These are phyloP conservation scores for Ectemnius lituratus DNA, from an alignment of 2,888 invertebrate species.

Conservation along the genomic window DNA sequence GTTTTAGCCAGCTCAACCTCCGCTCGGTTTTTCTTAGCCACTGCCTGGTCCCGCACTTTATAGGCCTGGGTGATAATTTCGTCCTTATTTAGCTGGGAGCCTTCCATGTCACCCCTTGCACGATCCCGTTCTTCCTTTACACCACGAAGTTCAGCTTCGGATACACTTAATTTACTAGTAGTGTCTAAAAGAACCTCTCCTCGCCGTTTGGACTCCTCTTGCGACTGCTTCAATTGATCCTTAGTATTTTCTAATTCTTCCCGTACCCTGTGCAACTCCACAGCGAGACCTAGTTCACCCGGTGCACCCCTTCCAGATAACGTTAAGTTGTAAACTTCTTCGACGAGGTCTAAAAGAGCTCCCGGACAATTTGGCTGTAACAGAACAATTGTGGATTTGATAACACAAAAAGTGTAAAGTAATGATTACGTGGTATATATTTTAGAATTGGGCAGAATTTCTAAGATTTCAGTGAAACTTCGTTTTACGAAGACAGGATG, in stretches of 20 bases:
- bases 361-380: slow-evolving; percentile 78
- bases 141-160: slow-evolving; percentile 89
- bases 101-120: slow-evolving; percentile 87
- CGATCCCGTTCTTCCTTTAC: slow-evolving; percentile 91
- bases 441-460: no score
- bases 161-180: slow-evolving; percentile 87
- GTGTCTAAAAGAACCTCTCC: slow-evolving; percentile 89
- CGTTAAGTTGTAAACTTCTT: slow-evolving; percentile 85
- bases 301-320: slow-evolving; percentile 71
- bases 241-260: slow-evolving; percentile 89
- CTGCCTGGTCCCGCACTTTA: slow-evolving; percentile 91
- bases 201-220: slow-evolving; percentile 89
- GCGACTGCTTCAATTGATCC: slow-evolving; percentile 86
- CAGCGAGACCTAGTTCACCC: slow-evolving; percentile 81
- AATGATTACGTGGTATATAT: no score
- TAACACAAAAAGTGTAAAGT: no score
- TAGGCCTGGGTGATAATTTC: slow-evolving; percentile 90
- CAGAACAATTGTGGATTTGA: not conserved
- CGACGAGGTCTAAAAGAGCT: slow-evolving; percentile 85
- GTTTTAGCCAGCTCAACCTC: slow-evolving; percentile 93
- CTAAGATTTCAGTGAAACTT: not conserved
- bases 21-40: slow-evolving; percentile 84
- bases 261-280: slow-evolving; percentile 86
- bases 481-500: not conserved
- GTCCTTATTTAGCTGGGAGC: slow-evolving; percentile 86